A percentile compares a stretch with the other conserved stretches of the same genome.
Conservation (phyloP, 2,797 vertebrate species). For the Cirrhinus molitorella region DNA sequence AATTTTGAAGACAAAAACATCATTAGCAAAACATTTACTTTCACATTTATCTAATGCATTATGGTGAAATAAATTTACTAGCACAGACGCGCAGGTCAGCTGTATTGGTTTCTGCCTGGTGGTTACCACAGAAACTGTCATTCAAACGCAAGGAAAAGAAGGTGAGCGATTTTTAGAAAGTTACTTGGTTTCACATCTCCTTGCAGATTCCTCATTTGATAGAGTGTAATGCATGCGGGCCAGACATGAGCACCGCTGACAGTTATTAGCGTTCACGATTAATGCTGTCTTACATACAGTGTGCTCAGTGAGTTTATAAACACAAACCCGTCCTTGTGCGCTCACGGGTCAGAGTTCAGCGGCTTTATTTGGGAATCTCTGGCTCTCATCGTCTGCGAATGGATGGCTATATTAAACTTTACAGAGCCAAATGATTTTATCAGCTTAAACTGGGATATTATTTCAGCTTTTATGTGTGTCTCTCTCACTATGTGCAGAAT, state of each 20-base stretch:
- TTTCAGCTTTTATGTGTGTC: conserved; percentile 59
- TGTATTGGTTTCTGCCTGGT: conserved; percentile 33
- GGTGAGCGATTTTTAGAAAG: conserved; percentile 81
- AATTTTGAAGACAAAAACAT: background rate
- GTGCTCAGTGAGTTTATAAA: conserved; percentile 17
- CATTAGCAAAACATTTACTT: background rate
- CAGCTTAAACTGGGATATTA: conserved; percentile 75
- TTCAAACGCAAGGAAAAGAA: conserved; percentile 70
- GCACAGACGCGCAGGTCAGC: background rate
- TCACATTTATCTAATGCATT: background rate
- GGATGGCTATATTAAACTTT: conserved; percentile 85
- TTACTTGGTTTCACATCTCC: conserved; percentile 79
- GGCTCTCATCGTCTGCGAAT: conserved; percentile 85
- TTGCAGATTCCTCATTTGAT: conserved; percentile 71
- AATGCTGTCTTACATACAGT: conserved; percentile 53
- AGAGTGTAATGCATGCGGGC: conserved; percentile 63
- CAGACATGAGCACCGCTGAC: conserved; percentile 25
- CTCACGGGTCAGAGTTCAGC: conserved; percentile 73
- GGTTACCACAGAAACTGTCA: conserved; percentile 69
- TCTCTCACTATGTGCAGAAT: conserved; percentile 42
- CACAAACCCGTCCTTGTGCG: conserved; percentile 59
- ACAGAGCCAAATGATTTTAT: conserved; percentile 73
- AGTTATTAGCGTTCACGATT: conserved; percentile 58
- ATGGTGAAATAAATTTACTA: background rate
- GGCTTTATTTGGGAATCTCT: conserved; percentile 82